Evolutionary conservation across 1,140 invertebrate species (phyloP), one percentile per base, ranked within the genome.

Genomic region (Galleria mellonella): DNA sequence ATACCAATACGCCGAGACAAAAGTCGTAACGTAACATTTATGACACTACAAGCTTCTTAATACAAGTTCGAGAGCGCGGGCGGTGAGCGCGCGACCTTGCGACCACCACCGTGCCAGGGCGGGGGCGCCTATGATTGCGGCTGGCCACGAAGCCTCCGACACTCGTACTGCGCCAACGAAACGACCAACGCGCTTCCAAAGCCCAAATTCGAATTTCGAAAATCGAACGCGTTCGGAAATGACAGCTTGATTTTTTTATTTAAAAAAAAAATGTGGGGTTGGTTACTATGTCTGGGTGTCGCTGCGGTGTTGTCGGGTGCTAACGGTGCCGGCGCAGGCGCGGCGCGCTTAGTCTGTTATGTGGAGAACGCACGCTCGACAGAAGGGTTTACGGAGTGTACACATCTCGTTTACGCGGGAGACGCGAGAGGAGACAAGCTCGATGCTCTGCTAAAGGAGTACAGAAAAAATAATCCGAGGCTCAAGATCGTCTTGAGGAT

Each of bases 321-420:
- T 4, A 55, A 64, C 10, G 55, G 60, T 37, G 81, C 77, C 1
- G 81, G 81, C 63, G 72, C 77, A 31, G 85, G 85, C 50, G 85
- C 86, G 52, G 76, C 83, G 41, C 75, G 83, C 40, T 66, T 87
- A 28, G 64, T 86, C 39, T 87, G 86, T 55, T 87, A 85, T 50
- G 78, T 85, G 42, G 84, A 81, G 23, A 63, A 55, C 51, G 55
- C 71, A 47, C 61, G 63, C 52, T 55, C 53, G 8, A 50, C 47
- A 11, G 63, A 71, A 0, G 50, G 50, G 37, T 75, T 66, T 47
- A 71, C 74, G 32, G 75, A 83, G 55, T 88, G 86, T 53, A 86
- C 85, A n/a, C 87, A 88, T 54, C 70, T 88, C 39, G 76, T 88
- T 13, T 86, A 87, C 65, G 55, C 76, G 32, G 83, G 84, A 13